These are phyloP conservation scores for Zaprionus ghesquierei DNA, from an alignment of 1,140 invertebrate species.

Conservation along the genomic window DNA sequence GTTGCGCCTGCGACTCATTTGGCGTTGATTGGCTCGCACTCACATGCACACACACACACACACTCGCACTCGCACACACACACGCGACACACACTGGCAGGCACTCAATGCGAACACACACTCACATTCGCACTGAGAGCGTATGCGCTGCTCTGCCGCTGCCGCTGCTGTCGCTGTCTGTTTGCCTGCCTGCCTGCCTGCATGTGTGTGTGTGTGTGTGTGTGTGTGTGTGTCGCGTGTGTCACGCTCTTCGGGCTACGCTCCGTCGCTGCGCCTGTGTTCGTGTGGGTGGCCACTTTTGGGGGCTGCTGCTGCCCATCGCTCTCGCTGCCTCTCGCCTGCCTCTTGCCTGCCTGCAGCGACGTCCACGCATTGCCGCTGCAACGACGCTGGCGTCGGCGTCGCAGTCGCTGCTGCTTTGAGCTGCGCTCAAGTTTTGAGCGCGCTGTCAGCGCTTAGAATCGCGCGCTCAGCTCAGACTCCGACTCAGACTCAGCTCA, in stretches of 20 bases:
- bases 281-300: constrained; percentile 43
- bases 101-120: not conserved
- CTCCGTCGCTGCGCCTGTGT: constrained; percentile 32
- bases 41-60: constrained; percentile 17
- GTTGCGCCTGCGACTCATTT: constrained; percentile 51
- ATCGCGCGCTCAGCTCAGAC: constrained; percentile 7
- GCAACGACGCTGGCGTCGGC: constrained; percentile 18
- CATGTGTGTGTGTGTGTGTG: not conserved
- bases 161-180: not conserved
- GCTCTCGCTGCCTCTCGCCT: not conserved
- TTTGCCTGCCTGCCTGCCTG: constrained; percentile 10
- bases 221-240: constrained; percentile 43
- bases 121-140: constrained; percentile 20
- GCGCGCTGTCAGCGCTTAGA: too few species aligned
- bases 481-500: not conserved
- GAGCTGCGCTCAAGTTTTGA: constrained; percentile 42
- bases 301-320: constrained; percentile 4
- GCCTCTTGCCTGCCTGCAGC: constrained; percentile 27
- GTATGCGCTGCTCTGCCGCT: constrained; percentile 19
- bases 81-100: not conserved
- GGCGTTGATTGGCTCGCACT: constrained; percentile 46
- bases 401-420: constrained; percentile 19
- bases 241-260: constrained; percentile 46
- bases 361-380: constrained; percentile 10
- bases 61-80: not conserved